Percentiles rank a stretch among this genome's conserved stretches.
Evolutionary conservation across 64 coral and sea anemone genomes (phyloP).

Genomic region (Dendronephthya gigantea): DNA sequence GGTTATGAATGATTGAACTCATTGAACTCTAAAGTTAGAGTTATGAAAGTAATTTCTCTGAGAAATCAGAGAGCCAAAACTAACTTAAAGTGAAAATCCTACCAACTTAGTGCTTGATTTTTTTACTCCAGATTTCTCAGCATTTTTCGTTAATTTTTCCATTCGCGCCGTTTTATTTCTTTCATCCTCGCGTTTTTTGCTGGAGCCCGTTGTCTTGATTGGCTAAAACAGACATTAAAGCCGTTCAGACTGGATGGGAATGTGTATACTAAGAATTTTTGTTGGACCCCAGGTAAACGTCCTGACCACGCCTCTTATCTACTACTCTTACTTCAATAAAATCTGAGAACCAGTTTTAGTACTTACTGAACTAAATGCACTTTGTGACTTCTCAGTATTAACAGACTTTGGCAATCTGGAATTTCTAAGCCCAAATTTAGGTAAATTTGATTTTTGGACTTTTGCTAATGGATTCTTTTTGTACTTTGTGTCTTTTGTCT

Average conservation of each 20-base stretch:
- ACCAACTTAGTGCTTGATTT: neutral
- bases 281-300: neutral
- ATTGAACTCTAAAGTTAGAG: too few relatives aligned
- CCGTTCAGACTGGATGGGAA: neutral
- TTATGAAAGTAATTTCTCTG: too few relatives aligned
- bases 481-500: neutral
- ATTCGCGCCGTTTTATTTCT: neutral
- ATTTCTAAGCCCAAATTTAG: neutral
- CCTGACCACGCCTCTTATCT: too few relatives aligned
- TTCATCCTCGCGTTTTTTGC: neutral
- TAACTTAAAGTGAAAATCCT: too few relatives aligned
- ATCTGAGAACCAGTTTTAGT: too few relatives aligned
- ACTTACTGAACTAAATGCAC: conserved; percentile 12
- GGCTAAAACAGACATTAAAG: too few relatives aligned
- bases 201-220: neutral
- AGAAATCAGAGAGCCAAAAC: too few relatives aligned
- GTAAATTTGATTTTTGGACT: neutral
- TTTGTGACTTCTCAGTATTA: neutral
- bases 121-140: neutral
- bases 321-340: too few relatives aligned
- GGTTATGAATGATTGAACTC: too few relatives aligned
- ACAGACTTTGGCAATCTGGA: neutral
- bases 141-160: neutral
- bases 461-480: neutral
- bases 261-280: neutral